phyloP scores from a whole-genome alignment of 2,797 vertebrate species.

The Pseudomugil gertrudae region DNA sequence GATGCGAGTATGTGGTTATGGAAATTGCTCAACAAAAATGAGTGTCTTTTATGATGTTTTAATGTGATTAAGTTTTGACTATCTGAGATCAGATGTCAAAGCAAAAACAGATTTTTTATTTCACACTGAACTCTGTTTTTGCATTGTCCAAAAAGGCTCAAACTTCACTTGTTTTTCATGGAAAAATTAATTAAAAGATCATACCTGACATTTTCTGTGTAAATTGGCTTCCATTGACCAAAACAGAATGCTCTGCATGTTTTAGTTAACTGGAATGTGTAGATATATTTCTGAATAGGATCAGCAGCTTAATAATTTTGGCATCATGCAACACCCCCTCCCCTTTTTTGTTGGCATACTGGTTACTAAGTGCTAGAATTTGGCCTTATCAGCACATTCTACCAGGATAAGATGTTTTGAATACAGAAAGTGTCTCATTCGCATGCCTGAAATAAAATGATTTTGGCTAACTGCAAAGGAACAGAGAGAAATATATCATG shows the following conservation, averaged over 20 bases:
- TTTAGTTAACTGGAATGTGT: neutral
- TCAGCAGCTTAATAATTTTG: neutral
- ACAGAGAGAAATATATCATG: conserved; percentile 40
- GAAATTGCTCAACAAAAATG: conserved; percentile 15
- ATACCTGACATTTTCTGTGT: too few species aligned
- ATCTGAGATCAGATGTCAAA: conserved; percentile 23
- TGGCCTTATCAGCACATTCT: conserved; percentile 4
- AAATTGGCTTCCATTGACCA: neutral
- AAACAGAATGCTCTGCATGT: neutral
- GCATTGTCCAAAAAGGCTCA: conserved; percentile 22
- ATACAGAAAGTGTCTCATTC: conserved; percentile 23
- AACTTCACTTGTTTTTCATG: conserved; percentile 34
- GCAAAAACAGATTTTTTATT: conserved; percentile 7
- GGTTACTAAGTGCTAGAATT: neutral
- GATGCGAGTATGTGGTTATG: conserved; percentile 8
- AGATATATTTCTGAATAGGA: neutral
- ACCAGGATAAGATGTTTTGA: neutral
- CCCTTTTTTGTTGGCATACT: neutral
- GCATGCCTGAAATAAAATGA: conserved; percentile 57
- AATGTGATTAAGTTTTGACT: conserved; percentile 17
- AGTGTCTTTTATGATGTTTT: conserved; percentile 24
- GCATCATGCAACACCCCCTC: neutral
- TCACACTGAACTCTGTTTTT: conserved; percentile 16
- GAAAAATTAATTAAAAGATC: conserved; percentile 39
- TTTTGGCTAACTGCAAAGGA: conserved; percentile 52